Evolutionary conservation across 2,888 invertebrate genomes (phyloP), one percentile per base, ranked within the genome.

Genomic region (Dermolepida albohirtum): DNA sequence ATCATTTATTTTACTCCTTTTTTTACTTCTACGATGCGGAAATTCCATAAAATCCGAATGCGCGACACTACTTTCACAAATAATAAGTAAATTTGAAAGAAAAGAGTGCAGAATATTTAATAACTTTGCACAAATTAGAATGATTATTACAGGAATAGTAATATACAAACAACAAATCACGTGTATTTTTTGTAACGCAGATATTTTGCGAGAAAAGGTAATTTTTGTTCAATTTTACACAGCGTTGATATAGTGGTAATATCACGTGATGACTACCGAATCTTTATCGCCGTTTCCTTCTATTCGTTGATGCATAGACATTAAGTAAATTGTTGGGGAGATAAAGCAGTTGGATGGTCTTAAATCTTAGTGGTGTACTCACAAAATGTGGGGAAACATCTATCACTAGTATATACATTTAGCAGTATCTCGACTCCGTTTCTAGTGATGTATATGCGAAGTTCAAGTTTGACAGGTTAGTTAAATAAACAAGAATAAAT

Each of bases 261-360:
- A 17, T 34, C 34, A 8, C 8, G 27, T 50, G n/a, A 10, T 7
- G 50, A n/a, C 43, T 44, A n/a, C 29, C 34, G 34, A 8, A 59
- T 59, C 12, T 8, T 27, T 4, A 12, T 5, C 17, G 17, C 22
- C 27, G 29, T 41, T 41, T 59, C 22, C 11, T 43, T 2, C 8
- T 59, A 22, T n/a, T 59, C 22, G 16, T 10, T 34, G 34, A 12
- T 44, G 29, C 40, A 12, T 10, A 14, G 11, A 22, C 44, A 41
- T 59, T 17, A 59, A 59, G 22, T 22, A 22, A 41, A 29, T 43
- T 59, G 44, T 22, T 43, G 39, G 22, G 11, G 22, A 22, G 27
- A 14, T 17, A 59, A 43, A 59, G 11, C 29, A 17, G 34, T 44
- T 29, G 22, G 12, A 17, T 59, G 43, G 43, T 10, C 44, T 16